A percentile compares a stretch with the other conserved stretches of the same genome.
Conservation (phyloP, 2,113 vertebrate genomes). For the Halichoerus grypus region DNA sequence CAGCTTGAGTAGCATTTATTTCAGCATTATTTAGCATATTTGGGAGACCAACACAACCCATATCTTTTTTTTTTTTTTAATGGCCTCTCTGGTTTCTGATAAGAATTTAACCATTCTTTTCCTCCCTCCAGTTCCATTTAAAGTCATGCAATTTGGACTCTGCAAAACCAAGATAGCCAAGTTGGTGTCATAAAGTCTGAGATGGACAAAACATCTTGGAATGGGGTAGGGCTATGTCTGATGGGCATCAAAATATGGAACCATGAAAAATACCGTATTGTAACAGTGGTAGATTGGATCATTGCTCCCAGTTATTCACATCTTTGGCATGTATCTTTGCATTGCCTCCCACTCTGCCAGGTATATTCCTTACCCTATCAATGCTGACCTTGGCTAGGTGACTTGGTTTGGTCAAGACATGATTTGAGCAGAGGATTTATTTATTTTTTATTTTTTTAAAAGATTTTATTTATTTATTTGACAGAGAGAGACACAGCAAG, state of each 20-base stretch:
- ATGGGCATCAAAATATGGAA: not conserved
- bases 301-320: rapidly evolving
- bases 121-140: not conserved
- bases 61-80: not conserved
- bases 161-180: not conserved
- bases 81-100: not conserved
- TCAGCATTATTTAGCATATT: not conserved
- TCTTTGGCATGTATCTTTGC: not conserved
- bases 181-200: not conserved
- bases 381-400: no score
- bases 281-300: not conserved
- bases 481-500: no score
- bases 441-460: no score
- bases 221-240: not conserved
- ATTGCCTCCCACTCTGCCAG: not conserved
- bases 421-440: not conserved
- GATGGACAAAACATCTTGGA: not conserved
- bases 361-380: not conserved
- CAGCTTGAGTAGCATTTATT: not conserved
- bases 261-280: not conserved
- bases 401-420: not conserved
- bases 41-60: not conserved
- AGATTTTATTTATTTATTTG: no score
- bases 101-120: not conserved
- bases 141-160: not conserved